Evolutionary conservation across 1,140 invertebrate genomes (phyloP).

Genomic region (Nixonia krombeini): DNA sequence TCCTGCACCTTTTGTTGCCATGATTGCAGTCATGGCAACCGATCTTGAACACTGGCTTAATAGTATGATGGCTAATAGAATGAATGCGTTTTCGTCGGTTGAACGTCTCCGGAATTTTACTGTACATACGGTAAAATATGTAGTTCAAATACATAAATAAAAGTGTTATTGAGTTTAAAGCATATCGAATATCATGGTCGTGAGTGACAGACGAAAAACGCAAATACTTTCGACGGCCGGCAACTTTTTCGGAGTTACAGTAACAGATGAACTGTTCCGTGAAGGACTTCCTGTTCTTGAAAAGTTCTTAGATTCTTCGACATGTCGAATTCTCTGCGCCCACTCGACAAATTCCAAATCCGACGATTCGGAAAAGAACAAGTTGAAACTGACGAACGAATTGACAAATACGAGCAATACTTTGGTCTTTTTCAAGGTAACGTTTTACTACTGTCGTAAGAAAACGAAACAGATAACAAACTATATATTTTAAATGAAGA

Average conservation of each 20-base stretch:
- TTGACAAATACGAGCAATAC: conserved; percentile 52
- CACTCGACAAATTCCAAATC: conserved; percentile 19
- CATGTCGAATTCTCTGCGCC: conserved; percentile 57
- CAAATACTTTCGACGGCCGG: conserved; percentile 61
- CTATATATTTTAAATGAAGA: background rate
- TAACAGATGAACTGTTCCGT: conserved; percentile 22
- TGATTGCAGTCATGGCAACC: conserved; percentile 27
- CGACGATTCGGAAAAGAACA: conserved; percentile 2
- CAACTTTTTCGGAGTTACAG: conserved; percentile 57
- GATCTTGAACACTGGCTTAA: background rate
- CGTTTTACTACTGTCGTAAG: too few species aligned
- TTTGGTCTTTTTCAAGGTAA: conserved; percentile 68
- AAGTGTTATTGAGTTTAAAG: background rate
- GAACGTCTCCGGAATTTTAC: too few species aligned
- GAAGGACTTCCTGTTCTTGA: conserved; percentile 50
- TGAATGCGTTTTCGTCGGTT: too few species aligned
- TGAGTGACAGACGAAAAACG: conserved; percentile 50
- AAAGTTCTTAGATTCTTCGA: conserved; percentile 59
- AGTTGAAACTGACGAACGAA: conserved; percentile 54
- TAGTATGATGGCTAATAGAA: too few species aligned
- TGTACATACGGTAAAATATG: background rate
- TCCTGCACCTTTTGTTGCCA: conserved; percentile 24
- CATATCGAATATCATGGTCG: conserved; percentile 53
- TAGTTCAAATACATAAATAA: background rate
- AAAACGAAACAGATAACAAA: too few species aligned